Conservation (phyloP, 2,888 invertebrate genomes). For the Dicranocentrus wangi region DNA sequence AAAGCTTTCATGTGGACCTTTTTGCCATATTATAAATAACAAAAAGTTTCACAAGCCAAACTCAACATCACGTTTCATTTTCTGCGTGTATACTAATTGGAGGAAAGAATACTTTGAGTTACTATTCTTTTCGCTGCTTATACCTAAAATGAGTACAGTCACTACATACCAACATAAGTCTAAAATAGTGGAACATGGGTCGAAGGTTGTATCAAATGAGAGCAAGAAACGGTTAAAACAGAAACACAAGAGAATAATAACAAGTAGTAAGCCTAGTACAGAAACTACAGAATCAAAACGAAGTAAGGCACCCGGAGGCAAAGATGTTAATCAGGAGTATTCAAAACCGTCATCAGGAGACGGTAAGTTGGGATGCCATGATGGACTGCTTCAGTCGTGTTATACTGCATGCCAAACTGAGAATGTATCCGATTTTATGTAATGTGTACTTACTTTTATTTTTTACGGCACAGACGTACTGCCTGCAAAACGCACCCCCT, state of each 20-base stretch:
- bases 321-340: neutral
- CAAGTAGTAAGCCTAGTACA: neutral
- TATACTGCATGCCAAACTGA: too few relatives aligned
- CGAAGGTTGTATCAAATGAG: too few relatives aligned
- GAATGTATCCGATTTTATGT: neutral
- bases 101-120: constrained; percentile 12
- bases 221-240: neutral
- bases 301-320: neutral
- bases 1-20: neutral
- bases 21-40: neutral
- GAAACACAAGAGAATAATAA: neutral
- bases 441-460: neutral
- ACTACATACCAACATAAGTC: too few relatives aligned
- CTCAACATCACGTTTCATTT: neutral
- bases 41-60: neutral
- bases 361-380: too few relatives aligned
- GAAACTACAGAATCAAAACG: neutral
- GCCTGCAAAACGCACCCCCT: too few relatives aligned
- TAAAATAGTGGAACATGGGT: too few relatives aligned
- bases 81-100: neutral
- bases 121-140: constrained; percentile 1
- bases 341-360: neutral
- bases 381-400: too few relatives aligned
- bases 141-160: constrained; percentile 21
- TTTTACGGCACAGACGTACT: too few relatives aligned